Base-by-base conservation (phyloP, 1,140 invertebrate genomes). In the Drosophila paulistorum region DNA sequence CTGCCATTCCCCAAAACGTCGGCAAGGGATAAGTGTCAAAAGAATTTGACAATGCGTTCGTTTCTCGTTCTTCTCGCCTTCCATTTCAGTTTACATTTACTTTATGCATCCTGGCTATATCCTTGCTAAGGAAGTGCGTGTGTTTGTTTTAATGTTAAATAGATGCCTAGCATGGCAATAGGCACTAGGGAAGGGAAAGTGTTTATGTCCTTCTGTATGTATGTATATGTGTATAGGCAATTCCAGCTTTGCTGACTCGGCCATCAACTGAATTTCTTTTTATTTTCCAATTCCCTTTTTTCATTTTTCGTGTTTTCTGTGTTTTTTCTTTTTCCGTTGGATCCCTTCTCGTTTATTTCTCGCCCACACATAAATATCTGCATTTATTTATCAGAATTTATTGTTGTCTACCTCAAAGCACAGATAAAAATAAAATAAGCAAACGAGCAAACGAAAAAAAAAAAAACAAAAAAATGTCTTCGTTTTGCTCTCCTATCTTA, bases 11-110 rank as follows among this genome's bases (percentile, higher is more conserved):
- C 62, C 35, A 11, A 41, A 48, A 37, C 42, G 59, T 51, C 58
- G 73, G 77, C 79, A 79, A 81, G 81, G 85, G 77, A 89, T 89
- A 89, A 89, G 84, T 89, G 84, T 89, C 84, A 89, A 84, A 89
- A 84, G 78, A 90, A 90, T 89, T 89, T 89, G 81, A 82, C 85
- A 84, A 84, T 84, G 85, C 78, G 75, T 68, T 54, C 74, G 68
- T 63, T 54, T 69, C 69, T 81, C 70, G n/a, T 65, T 68, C 10
- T 11, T 37, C 35, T 73, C 65, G 63, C 39, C 67, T 72, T 67
- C 45, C 10, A 35, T 30, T 14, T 48, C 63, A 23, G 57, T 57
- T 48, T 39, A 30, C 30, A 33, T 37, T 86, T 87, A 30, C 79
- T 82, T 87, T 87, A 87, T 89, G 83, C 79, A 86, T 86, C 83